Base-by-base conservation (phyloP, 1,140 invertebrate genomes). In the Drosophila navojoa region DNA sequence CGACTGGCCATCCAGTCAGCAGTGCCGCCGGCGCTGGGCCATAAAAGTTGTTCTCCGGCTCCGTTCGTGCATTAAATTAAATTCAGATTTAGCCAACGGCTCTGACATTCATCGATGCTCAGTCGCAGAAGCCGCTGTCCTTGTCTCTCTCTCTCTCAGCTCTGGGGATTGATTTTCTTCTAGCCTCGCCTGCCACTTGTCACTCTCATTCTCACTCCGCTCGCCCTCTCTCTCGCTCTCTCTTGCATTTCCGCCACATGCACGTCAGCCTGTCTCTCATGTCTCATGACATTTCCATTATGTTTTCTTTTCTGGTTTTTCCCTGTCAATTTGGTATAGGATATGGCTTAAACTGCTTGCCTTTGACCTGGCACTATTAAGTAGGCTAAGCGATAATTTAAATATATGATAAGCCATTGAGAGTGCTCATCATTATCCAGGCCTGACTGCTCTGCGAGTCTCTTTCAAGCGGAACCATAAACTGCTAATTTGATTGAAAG, bases 11-110 rank as follows among this genome's bases (percentile, higher is more conserved):
- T 10, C 32, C 57, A n/a, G 38, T 44, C 53, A 58, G 63, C 53
- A 59, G 15, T 35, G 42, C 27, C 32, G 29, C 19, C 50, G 25
- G 50, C 47, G 38, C 45, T 49, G 58, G 81, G 67, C 70, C 69
- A 75, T 85, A 86, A 81, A 86, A 87, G 71, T 87, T 87, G 71
- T 68, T 70, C 70, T 73, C 58, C 67, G 52, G 63, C 84, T 79
- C 84, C 85, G 73, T 84, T 81, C 84, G 84, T 89, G 84, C 84
- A 89, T 89, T 89, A 89, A 89, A 89, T 89, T 89, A 89, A 89
- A 89, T 89, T 89, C 71, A 76, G 80, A 89, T 89, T 89, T 84
- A 80, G 73, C 79, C 84, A 90, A 76, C 77, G 80, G 55, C 57
- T 71, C 55, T 58, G 70, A 73, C 63, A 79, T 71, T 77, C 81